phyloP scores from a whole-genome alignment of 2,888 invertebrate species.

The Chymomyza procnemis region DNA sequence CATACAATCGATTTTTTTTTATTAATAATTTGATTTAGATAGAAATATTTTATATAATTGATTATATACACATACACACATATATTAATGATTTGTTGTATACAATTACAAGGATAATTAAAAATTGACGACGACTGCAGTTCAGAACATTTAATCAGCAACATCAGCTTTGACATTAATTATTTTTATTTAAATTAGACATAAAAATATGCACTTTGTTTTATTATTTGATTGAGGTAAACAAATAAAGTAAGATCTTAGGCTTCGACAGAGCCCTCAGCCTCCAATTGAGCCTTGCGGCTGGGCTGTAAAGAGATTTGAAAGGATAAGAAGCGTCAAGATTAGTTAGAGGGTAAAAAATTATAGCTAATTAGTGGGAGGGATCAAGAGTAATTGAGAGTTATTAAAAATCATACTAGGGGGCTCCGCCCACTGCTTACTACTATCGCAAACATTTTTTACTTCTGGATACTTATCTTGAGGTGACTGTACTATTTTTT shows the following conservation, averaged over 20 bases:
- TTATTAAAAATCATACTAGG: too few species aligned
- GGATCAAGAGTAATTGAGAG: too few species aligned
- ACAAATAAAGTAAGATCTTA: slow-evolving; percentile 6
- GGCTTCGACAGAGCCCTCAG: slow-evolving; percentile 58
- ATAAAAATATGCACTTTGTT: slow-evolving; percentile 53
- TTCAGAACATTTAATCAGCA: slow-evolving; percentile 71
- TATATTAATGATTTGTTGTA: slow-evolving; percentile 25
- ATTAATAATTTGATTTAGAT: slow-evolving; percentile 23
- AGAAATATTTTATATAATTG: slow-evolving; percentile 18
- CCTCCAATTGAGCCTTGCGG: slow-evolving; percentile 68
- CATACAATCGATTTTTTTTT: slow-evolving; percentile 2
- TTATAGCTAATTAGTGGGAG: too few species aligned
- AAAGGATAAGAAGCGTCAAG: background rate
- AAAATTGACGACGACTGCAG: slow-evolving; percentile 67
- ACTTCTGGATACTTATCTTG: too few species aligned
- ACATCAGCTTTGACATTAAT: slow-evolving; percentile 62
- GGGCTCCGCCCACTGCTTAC: too few species aligned
- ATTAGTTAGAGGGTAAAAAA: too few species aligned
- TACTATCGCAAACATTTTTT: too few species aligned
- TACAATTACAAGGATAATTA: slow-evolving; percentile 34
- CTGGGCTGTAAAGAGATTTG: slow-evolving; percentile 54
- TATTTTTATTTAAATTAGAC: slow-evolving; percentile 1
- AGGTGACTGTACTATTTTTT: too few species aligned
- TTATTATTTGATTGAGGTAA: slow-evolving; percentile 49
- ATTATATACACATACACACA: slow-evolving; percentile 70